Percentiles rank a stretch among this genome's conserved stretches.
Evolutionary conservation across 2,797 vertebrate species (phyloP).

Genomic region (Acipenser oxyrinchus): DNA sequence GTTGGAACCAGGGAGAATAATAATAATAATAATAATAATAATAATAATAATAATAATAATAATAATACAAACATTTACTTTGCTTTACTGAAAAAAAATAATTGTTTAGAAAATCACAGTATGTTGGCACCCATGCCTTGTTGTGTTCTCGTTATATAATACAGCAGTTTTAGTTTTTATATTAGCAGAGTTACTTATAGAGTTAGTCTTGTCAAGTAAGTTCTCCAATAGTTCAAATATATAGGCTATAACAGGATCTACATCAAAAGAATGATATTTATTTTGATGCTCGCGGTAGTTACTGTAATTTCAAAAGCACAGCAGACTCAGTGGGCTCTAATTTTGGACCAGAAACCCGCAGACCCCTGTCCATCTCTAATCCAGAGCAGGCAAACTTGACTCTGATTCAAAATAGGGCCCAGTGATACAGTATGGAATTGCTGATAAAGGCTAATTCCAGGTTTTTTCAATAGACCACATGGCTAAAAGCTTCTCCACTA

Average conservation of each 20-base stretch:
- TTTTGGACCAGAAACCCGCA: conserved; percentile 62
- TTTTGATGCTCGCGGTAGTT: conserved; percentile 55
- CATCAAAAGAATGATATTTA: conserved; percentile 44
- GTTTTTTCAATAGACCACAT: conserved; percentile 26
- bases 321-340: conserved; percentile 63
- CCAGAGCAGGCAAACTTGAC: conserved; percentile 52
- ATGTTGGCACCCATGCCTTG: too few species aligned
- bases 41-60: too few species aligned
- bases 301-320: conserved; percentile 63
- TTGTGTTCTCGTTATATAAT: too few species aligned
- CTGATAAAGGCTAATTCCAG: conserved; percentile 72
- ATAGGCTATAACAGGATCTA: conserved; percentile 43
- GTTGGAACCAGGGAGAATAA: too few species aligned
- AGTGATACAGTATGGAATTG: conserved; percentile 66
- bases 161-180: too few species aligned
- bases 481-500: conserved; percentile 22
- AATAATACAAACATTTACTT: too few species aligned
- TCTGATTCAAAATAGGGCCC: conserved; percentile 60
- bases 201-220: conserved; percentile 56
- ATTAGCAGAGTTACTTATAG: too few species aligned
- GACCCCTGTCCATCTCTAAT: conserved; percentile 66
- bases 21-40: too few species aligned
- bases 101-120: too few species aligned
- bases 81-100: too few species aligned
- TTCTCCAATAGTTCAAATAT: conserved; percentile 62